These are phyloP conservation scores for Salvelinus alpinus DNA, from an alignment of 2,113 vertebrate species.

Conservation along the genomic window DNA sequence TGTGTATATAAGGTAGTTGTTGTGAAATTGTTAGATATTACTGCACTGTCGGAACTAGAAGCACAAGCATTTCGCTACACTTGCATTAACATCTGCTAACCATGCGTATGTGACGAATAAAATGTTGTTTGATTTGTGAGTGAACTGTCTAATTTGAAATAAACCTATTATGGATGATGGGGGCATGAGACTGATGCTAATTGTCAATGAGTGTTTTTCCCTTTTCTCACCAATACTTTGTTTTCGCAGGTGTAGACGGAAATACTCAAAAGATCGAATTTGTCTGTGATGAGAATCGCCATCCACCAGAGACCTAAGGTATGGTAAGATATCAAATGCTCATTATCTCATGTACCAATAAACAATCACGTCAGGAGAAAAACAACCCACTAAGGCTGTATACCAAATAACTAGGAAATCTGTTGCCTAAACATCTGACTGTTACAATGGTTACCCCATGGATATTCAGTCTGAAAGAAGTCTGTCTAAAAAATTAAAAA, in stretches of 20 bases:
- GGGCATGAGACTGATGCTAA: constrained; percentile 22
- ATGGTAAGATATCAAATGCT: constrained; percentile 64
- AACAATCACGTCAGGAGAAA: constrained; percentile 41
- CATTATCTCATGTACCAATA: constrained; percentile 54
- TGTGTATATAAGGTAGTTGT: no score
- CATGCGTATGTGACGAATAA: no score
- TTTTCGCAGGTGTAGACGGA: constrained; percentile 65
- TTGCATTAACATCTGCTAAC: no score
- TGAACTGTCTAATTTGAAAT: neutral
- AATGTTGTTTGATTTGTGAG: neutral
- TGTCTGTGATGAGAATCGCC: constrained; percentile 77
- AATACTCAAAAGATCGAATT: constrained; percentile 74
- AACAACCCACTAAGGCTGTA: constrained; percentile 2
- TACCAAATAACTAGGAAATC: neutral
- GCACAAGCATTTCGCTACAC: no score
- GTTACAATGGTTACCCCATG: no score
- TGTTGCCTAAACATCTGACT: no score
- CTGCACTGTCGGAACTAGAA: no score
- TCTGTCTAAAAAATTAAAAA: no score
- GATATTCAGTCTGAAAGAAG: no score
- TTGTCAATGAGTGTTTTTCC: neutral
- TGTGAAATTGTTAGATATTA: no score
- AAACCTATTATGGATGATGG: constrained; percentile 21
- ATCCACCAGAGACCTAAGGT: constrained; percentile 74
- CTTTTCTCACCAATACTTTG: neutral